These are phyloP conservation scores for Druon quercuslanigerum DNA, from an alignment of 1,140 invertebrate species.

Conservation along the genomic window DNA sequence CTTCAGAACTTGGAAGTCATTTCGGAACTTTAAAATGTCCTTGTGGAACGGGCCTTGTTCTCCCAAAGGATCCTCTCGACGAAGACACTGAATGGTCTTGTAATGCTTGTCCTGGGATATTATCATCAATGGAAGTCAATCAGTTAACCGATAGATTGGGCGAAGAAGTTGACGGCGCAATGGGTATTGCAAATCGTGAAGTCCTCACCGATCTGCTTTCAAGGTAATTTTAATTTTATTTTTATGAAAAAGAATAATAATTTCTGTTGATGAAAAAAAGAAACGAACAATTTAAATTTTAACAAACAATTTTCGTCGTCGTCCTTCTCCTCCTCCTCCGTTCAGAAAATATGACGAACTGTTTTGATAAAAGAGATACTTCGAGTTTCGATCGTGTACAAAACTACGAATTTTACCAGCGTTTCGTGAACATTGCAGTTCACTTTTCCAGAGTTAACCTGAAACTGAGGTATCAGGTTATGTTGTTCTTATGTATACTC, in stretches of 20 bases:
- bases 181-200: conserved; percentile 62
- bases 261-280: conserved; percentile 1
- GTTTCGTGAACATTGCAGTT: too few relatives aligned
- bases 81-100: conserved; percentile 85
- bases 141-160: conserved; percentile 82
- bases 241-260: conserved; percentile 5
- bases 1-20: conserved; percentile 86
- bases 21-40: conserved; percentile 85
- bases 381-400: too few relatives aligned
- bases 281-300: too few relatives aligned
- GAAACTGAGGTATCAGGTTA: too few relatives aligned
- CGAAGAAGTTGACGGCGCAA: conserved; percentile 83
- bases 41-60: conserved; percentile 79
- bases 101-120: conserved; percentile 79
- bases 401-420: too few relatives aligned
- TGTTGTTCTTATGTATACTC: too few relatives aligned
- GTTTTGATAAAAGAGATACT: too few relatives aligned
- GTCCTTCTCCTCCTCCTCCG: too few relatives aligned
- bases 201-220: conserved; percentile 62
- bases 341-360: too few relatives aligned
- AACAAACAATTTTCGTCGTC: too few relatives aligned
- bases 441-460: too few relatives aligned
- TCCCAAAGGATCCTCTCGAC: conserved; percentile 82
- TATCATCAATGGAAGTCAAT: conserved; percentile 77
- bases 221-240: conserved; percentile 51